A percentile compares a stretch with the other conserved stretches of the same genome.
phyloP scores from a whole-genome alignment of 2,113 vertebrate genomes.

The Macquaria ambigua region DNA sequence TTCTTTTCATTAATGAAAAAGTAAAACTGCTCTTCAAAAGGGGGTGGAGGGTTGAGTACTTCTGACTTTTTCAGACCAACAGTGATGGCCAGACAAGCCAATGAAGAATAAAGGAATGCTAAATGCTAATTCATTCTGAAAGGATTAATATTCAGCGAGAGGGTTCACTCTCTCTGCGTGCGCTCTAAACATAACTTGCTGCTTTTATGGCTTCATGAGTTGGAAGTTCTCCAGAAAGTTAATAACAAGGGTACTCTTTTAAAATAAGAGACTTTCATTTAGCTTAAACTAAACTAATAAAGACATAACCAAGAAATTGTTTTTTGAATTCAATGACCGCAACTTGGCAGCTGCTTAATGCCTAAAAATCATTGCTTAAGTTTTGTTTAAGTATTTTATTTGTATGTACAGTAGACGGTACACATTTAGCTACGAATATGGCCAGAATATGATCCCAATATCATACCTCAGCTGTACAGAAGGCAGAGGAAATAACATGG shows the following conservation, averaged over 20 bases:
- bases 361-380: neutral
- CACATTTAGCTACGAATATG: neutral
- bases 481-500: neutral
- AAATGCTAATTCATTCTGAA: conserved; percentile 41
- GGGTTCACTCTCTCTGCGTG: no score
- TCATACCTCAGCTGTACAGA: neutral
- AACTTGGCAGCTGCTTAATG: neutral
- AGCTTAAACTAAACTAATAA: conserved; percentile 4
- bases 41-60: neutral
- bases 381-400: neutral
- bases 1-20: conserved; percentile 40
- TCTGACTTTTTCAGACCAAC: conserved; percentile 31
- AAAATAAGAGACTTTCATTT: neutral
- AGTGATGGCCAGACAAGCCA: conserved; percentile 24
- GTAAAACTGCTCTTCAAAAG: neutral
- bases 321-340: neutral
- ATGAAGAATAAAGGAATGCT: conserved; percentile 1
- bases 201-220: conserved; percentile 7
- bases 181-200: neutral
- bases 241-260: neutral
- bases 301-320: neutral
- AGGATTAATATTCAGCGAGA: conserved; percentile 29
- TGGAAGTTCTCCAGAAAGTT: conserved; percentile 4
- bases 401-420: neutral
- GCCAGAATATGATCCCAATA: neutral